Percentiles rank a stretch among this genome's conserved stretches.
Conservation (phyloP, 2,113 vertebrate species). For the Hippoglossus stenolepis region DNA sequence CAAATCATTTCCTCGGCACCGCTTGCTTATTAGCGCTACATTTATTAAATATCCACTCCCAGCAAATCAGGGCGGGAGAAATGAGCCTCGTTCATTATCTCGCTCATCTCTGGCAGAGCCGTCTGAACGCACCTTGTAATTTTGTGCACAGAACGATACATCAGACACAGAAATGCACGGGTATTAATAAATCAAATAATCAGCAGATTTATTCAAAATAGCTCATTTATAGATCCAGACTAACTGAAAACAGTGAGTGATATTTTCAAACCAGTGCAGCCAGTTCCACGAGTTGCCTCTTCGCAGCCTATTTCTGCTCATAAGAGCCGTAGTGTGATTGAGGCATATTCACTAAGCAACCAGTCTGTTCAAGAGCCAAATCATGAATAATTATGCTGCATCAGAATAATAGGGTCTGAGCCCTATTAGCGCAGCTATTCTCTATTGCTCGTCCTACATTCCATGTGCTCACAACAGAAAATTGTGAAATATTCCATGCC, state of each 20-base stretch:
- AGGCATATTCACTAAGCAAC: constrained; percentile 35
- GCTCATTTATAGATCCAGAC: constrained; percentile 1
- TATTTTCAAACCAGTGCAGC: background rate
- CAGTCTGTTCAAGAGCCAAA: constrained; percentile 19
- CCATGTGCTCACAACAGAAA: no score
- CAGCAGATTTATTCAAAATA: constrained; percentile 8
- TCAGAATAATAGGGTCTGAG: background rate
- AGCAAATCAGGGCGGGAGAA: constrained; percentile 4
- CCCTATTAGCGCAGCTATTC: background rate
- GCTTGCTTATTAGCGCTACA: background rate
- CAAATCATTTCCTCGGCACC: background rate
- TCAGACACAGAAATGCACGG: background rate
- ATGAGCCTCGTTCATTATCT: constrained; percentile 8
- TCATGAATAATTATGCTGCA: constrained; percentile 47
- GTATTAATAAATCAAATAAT: background rate
- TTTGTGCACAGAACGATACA: constrained; percentile 20
- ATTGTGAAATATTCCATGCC: background rate
- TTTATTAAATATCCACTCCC: background rate
- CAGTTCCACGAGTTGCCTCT: no score
- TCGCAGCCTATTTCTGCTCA: background rate
- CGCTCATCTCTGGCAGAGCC: background rate
- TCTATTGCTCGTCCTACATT: no score
- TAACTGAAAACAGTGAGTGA: background rate
- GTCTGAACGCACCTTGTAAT: constrained; percentile 16
- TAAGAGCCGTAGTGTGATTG: constrained; percentile 4